These are phyloP conservation scores for Sphecodes monilicornis DNA, from an alignment of 2,888 invertebrate species.

Conservation along the genomic window DNA sequence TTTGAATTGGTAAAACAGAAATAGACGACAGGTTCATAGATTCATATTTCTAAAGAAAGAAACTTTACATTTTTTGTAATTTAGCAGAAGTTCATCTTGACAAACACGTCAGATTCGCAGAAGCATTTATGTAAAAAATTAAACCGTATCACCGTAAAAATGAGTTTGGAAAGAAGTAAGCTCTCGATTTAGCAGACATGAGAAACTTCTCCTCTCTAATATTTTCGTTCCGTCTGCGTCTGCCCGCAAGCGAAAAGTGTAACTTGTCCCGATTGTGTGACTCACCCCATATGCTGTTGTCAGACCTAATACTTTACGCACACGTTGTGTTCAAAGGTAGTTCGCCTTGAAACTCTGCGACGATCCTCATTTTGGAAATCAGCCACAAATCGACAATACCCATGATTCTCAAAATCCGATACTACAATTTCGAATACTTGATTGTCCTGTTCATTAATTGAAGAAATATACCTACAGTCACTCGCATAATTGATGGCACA, in stretches of 20 bases:
- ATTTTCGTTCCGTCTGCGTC: neutral
- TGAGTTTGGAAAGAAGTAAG: neutral
- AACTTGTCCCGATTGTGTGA: slow-evolving; percentile 7
- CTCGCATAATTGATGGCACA: too few species aligned
- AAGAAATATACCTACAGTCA: too few species aligned
- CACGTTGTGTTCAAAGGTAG: slow-evolving; percentile 11
- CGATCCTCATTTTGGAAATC: neutral
- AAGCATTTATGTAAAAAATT: neutral
- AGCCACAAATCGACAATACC: neutral
- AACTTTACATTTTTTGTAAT: neutral
- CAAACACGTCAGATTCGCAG: neutral
- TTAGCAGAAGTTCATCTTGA: neutral
- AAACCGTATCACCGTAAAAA: neutral
- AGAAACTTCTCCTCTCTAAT: neutral
- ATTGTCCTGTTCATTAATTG: neutral
- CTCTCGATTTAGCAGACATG: neutral
- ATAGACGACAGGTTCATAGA: too few species aligned
- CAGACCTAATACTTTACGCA: slow-evolving; percentile 5
- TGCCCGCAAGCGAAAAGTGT: neutral
- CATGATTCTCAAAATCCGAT: neutral
- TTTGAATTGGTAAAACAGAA: too few species aligned
- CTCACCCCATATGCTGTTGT: neutral
- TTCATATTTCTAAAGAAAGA: neutral
- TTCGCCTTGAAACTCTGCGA: neutral
- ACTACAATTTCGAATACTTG: neutral